Percentiles rank a stretch among this genome's conserved stretches.
These are phyloP conservation scores for Elaphurus davidianus DNA, from an alignment of 2,113 vertebrate species.

Conservation along the genomic window DNA sequence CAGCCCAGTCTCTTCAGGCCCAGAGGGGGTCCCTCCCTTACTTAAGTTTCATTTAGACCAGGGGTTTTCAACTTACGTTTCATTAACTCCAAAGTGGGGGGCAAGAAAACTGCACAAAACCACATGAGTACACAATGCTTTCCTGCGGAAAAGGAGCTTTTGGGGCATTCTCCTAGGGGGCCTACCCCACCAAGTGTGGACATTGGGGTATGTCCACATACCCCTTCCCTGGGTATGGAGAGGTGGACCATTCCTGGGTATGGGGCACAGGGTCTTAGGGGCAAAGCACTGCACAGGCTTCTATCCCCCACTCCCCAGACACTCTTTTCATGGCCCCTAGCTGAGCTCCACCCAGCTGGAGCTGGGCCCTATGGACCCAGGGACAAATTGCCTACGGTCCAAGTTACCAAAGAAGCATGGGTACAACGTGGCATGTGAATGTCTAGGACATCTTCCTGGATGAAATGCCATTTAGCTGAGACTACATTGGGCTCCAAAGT, in stretches of 20 bases:
- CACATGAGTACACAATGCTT: background rate
- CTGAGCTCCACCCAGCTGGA: background rate
- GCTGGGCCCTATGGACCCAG: background rate
- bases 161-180: background rate
- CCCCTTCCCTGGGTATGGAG: background rate
- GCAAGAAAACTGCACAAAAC: background rate
- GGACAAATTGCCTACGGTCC: background rate
- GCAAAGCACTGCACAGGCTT: background rate
- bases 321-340: background rate
- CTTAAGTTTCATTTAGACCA: background rate
- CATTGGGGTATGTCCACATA: background rate
- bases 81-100: background rate
- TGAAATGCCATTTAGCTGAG: background rate
- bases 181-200: background rate
- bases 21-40: background rate
- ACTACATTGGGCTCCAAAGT: background rate
- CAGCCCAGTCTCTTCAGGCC: background rate
- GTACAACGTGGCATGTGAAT: background rate
- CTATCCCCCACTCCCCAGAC: background rate
- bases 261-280: background rate
- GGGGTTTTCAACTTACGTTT: background rate
- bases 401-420: background rate
- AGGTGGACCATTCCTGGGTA: background rate
- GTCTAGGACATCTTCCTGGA: background rate
- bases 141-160: background rate